Percentiles rank a stretch among this genome's conserved stretches.
Conservation (phyloP, 2,888 invertebrate species). For the Amphiduros pacificus region DNA sequence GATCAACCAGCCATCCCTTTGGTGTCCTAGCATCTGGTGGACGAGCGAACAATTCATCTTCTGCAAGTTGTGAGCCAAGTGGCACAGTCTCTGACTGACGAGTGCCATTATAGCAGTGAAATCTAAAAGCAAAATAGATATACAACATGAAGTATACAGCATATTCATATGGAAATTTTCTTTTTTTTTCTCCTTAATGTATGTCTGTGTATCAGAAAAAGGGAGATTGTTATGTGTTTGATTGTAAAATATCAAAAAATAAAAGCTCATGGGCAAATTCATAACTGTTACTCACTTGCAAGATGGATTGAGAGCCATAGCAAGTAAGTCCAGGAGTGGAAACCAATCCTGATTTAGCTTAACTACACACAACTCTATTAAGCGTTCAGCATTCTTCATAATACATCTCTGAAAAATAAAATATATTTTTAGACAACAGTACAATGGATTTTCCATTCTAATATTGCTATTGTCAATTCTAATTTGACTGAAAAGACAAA, state of each 20-base stretch:
- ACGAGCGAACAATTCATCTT: conserved; percentile 74
- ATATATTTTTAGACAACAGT: no score
- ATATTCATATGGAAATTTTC: background rate
- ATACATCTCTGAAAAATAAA: conserved; percentile 72
- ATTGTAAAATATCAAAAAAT: no score
- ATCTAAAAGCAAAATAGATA: conserved; percentile 64
- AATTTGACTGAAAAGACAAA: no score
- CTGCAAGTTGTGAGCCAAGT: conserved; percentile 66
- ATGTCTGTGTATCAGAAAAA: no score
- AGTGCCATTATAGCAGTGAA: conserved; percentile 82
- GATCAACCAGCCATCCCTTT: conserved; percentile 93
- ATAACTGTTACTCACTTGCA: conserved; percentile 74
- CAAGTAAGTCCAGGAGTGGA: conserved; percentile 85
- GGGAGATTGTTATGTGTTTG: no score
- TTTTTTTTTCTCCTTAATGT: no score
- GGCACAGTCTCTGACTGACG: conserved; percentile 75
- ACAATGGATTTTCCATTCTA: no score
- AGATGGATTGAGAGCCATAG: conserved; percentile 91
- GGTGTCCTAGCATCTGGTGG: conserved; percentile 82
- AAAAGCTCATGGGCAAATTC: no score
- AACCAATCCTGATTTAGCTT: conserved; percentile 88
- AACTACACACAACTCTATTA: conserved; percentile 88
- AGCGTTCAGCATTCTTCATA: conserved; percentile 86
- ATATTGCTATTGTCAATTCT: no score
- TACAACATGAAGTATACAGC: background rate